A percentile compares a stretch with the other conserved stretches of the same genome.
Evolutionary conservation across 2,888 invertebrate species (phyloP).

Genomic region (Melanchra persicariae): DNA sequence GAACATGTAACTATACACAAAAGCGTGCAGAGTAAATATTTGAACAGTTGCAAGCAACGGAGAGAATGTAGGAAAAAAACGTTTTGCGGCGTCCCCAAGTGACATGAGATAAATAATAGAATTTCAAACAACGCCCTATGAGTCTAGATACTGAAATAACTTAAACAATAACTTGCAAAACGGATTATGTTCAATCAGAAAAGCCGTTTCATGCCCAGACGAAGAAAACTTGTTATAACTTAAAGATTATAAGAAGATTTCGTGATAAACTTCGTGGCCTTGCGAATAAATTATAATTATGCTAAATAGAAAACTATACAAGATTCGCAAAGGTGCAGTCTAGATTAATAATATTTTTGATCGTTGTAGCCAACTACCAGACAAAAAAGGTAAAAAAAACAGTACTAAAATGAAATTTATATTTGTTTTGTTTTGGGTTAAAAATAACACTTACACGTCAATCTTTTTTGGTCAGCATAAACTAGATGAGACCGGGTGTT

Average conservation of each 20-base stretch:
- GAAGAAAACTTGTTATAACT: slow-evolving; percentile 15
- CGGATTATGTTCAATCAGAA: neutral
- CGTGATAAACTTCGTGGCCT: slow-evolving; percentile 5
- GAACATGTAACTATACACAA: neutral
- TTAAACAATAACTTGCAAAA: slow-evolving; percentile 1
- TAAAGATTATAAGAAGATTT: slow-evolving; percentile 8
- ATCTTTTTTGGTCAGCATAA: too few relatives aligned
- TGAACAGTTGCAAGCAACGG: neutral
- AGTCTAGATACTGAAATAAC: neutral
- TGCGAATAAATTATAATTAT: slow-evolving; percentile 62
- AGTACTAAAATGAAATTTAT: neutral
- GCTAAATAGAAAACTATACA: slow-evolving; percentile 35
- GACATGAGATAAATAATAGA: too few relatives aligned
- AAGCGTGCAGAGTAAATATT: neutral
- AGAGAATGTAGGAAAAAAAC: too few relatives aligned
- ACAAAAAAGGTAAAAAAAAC: neutral
- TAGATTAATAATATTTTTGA: neutral
- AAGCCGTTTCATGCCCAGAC: neutral
- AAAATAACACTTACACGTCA: too few relatives aligned
- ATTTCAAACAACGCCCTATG: neutral
- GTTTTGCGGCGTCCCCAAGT: too few relatives aligned
- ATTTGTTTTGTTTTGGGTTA: neutral
- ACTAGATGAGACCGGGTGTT: too few relatives aligned
- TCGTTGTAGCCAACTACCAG: neutral
- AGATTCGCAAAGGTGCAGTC: slow-evolving; percentile 18